phyloP scores from a whole-genome alignment of 2,888 invertebrate species.

The Gymnocheta viridis region DNA sequence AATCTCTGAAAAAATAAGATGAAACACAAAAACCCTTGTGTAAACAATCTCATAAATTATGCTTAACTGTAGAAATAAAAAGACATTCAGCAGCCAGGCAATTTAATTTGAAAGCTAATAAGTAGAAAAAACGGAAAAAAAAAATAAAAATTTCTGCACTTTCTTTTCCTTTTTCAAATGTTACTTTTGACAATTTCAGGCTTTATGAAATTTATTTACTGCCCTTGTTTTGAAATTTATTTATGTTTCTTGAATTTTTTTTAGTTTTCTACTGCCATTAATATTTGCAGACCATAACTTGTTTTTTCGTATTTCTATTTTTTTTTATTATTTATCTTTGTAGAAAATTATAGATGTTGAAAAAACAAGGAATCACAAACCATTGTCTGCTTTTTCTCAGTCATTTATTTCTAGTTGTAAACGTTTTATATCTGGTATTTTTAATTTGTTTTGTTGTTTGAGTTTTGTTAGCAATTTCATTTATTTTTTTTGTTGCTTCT shows the following conservation, averaged over 20 bases:
- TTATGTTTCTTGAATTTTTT: constrained; percentile 10
- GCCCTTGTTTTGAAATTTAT: constrained; percentile 44
- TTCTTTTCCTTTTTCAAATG: constrained; percentile 18
- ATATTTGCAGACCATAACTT: constrained; percentile 31
- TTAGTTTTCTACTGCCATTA: constrained; percentile 18
- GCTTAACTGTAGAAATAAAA: constrained; percentile 29
- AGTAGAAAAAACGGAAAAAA: constrained; percentile 27
- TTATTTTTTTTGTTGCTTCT: background rate
- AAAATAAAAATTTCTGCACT: constrained; percentile 22
- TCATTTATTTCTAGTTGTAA: constrained; percentile 28
- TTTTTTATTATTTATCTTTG: background rate
- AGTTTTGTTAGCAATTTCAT: constrained; percentile 28
- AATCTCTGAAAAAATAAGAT: constrained; percentile 12
- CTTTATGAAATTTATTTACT: constrained; percentile 54
- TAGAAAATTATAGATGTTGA: background rate
- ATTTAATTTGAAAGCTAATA: constrained; percentile 42
- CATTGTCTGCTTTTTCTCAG: background rate
- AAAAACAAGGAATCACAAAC: background rate
- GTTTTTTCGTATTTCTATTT: background rate
- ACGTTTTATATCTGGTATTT: constrained; percentile 37
- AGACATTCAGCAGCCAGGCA: constrained; percentile 35
- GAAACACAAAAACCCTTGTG: constrained; percentile 17
- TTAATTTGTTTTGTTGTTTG: constrained; percentile 28
- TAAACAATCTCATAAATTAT: constrained; percentile 62
- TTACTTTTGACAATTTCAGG: constrained; percentile 58